Conservation (phyloP, 2,888 invertebrate species). For the Eupeodes latifasciatus region DNA sequence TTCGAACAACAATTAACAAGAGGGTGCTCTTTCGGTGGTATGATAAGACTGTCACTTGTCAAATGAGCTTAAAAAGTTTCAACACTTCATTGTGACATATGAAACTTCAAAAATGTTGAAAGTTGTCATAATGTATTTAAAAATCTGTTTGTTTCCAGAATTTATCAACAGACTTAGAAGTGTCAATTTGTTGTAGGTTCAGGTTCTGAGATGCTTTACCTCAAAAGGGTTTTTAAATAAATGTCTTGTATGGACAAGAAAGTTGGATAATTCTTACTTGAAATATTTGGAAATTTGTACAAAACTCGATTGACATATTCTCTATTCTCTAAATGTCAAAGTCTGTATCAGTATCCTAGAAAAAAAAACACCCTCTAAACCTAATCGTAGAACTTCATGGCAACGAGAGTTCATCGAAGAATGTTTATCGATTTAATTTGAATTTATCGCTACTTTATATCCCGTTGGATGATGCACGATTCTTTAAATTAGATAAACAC, state of each 20-base stretch:
- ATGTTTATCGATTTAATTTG: constrained; percentile 59
- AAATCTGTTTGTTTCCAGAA: not conserved
- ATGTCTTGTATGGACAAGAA: no score
- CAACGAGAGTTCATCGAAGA: constrained; percentile 6
- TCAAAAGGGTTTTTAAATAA: no score
- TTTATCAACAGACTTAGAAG: not conserved
- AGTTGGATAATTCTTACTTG: no score
- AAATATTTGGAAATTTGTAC: no score
- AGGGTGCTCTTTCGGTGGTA: not conserved
- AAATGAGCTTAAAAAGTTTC: not conserved
- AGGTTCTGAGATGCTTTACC: no score
- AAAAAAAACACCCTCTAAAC: not conserved
- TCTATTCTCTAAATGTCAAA: no score
- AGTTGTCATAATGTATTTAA: not conserved
- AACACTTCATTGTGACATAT: not conserved
- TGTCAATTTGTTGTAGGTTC: not conserved
- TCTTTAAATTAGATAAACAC: constrained; percentile 61
- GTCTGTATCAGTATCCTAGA: no score
- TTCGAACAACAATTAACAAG: not conserved
- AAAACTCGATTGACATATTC: no score
- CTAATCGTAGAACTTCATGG: not conserved
- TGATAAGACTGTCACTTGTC: not conserved
- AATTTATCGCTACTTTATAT: constrained; percentile 52
- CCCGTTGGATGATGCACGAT: constrained; percentile 53
- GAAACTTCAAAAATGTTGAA: not conserved